Evolutionary conservation across 2,113 vertebrate species (phyloP).

Genomic region (Scolopax mira): DNA sequence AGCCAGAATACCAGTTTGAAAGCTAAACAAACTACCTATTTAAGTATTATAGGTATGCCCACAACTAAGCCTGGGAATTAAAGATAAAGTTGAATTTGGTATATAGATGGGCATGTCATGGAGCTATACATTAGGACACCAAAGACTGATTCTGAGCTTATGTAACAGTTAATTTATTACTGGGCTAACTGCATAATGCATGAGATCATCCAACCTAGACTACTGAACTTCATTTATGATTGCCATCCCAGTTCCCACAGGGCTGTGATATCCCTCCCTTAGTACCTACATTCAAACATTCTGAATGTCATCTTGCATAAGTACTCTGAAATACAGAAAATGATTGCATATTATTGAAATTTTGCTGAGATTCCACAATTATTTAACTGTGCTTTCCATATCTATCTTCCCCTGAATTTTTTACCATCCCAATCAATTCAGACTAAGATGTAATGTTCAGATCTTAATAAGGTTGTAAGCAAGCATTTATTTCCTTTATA

Average conservation of each 20-base stretch:
- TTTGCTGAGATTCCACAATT: background rate
- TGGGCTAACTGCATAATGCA: background rate
- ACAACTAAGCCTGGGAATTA: background rate
- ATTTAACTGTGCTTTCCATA: background rate
- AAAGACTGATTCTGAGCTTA: background rate
- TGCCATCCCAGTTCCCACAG: background rate
- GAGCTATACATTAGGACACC: background rate
- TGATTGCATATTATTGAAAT: background rate
- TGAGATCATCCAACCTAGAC: background rate
- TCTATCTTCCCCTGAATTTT: constrained; percentile 3
- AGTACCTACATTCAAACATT: background rate
- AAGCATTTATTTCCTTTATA: constrained; percentile 47
- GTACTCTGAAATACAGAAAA: background rate
- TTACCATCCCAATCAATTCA: constrained; percentile 18
- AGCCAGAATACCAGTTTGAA: background rate
- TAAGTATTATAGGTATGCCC: background rate
- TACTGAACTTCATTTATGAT: background rate
- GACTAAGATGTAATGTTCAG: background rate
- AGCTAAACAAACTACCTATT: background rate
- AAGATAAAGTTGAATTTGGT: background rate
- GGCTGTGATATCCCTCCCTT: background rate
- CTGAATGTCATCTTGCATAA: background rate
- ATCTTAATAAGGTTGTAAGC: constrained; percentile 43
- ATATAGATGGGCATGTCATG: background rate
- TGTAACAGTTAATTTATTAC: background rate